Percentiles rank a stretch among this genome's conserved stretches.
Evolutionary conservation across 2,888 invertebrate genomes (phyloP).

Genomic region (Drosophila pseudotakahashii): DNA sequence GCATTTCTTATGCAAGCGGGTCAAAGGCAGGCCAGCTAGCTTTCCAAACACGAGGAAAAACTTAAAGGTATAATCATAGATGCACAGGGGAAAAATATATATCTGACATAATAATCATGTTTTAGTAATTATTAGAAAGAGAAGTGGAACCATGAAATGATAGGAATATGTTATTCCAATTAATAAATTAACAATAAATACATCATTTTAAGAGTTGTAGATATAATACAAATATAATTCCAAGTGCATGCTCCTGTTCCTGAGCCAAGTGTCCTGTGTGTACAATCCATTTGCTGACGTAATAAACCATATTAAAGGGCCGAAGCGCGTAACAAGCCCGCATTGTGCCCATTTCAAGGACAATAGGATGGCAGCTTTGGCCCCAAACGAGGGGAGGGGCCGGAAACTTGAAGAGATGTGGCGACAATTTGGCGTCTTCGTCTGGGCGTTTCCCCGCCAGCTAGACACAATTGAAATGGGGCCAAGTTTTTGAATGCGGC

Average conservation of each 20-base stretch:
- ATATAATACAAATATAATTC: neutral
- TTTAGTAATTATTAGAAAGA: too few relatives aligned
- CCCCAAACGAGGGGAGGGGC: constrained; percentile 4
- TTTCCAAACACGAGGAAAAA: constrained; percentile 2
- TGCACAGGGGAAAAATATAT: neutral
- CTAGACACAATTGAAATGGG: constrained; percentile 20
- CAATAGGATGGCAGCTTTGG: constrained; percentile 8
- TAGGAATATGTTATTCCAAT: too few relatives aligned
- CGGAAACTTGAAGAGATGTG: constrained; percentile 11
- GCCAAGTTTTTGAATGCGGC: constrained; percentile 17
- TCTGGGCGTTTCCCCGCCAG: constrained; percentile 6
- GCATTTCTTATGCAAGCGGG: constrained; percentile 70
- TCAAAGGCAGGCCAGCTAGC: constrained; percentile 66
- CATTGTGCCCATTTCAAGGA: constrained; percentile 59
- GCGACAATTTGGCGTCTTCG: constrained; percentile 41
- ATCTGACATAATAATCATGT: too few relatives aligned
- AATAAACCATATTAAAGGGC: constrained; percentile 67
- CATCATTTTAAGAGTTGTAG: too few relatives aligned
- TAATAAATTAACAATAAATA: too few relatives aligned
- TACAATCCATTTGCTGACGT: constrained; percentile 58
- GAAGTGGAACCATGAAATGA: too few relatives aligned
- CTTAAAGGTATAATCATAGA: neutral
- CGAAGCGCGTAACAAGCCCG: constrained; percentile 41
- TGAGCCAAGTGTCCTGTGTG: neutral
- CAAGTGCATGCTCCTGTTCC: neutral